Conservation (phyloP, 1,140 invertebrate genomes). For the Triops longicaudatus region DNA sequence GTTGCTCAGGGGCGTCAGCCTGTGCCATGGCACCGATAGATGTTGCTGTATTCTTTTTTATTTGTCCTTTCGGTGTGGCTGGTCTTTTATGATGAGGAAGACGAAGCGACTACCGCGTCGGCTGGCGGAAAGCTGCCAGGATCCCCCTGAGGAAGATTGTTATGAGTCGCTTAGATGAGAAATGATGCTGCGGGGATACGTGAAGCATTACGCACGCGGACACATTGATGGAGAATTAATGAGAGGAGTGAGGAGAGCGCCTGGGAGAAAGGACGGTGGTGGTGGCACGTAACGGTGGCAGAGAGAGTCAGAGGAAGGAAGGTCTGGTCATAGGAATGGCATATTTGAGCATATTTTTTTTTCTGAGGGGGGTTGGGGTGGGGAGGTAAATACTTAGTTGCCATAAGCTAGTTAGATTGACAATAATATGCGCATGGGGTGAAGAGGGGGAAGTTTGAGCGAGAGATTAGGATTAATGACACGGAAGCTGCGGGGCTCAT, state of each 20-base stretch:
- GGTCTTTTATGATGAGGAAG: conserved; percentile 10
- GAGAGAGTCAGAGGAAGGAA: background rate
- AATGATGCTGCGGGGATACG: background rate
- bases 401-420: background rate
- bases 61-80: background rate
- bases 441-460: background rate
- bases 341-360: background rate
- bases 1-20: background rate
- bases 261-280: background rate
- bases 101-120: background rate
- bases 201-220: background rate
- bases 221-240: conserved; percentile 15
- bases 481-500: background rate
- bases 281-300: background rate
- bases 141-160: background rate
- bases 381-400: background rate
- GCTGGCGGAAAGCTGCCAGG: background rate
- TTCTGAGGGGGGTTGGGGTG: background rate
- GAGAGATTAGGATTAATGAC: background rate
- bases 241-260: background rate
- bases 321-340: background rate
- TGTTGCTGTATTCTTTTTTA: no score
- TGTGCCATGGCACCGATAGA: conserved; percentile 1
- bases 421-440: background rate
- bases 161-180: conserved; percentile 5